Percentiles rank a stretch among this genome's conserved stretches.
Evolutionary conservation across 2,113 vertebrate genomes (phyloP).

Genomic region (Passer domesticus): DNA sequence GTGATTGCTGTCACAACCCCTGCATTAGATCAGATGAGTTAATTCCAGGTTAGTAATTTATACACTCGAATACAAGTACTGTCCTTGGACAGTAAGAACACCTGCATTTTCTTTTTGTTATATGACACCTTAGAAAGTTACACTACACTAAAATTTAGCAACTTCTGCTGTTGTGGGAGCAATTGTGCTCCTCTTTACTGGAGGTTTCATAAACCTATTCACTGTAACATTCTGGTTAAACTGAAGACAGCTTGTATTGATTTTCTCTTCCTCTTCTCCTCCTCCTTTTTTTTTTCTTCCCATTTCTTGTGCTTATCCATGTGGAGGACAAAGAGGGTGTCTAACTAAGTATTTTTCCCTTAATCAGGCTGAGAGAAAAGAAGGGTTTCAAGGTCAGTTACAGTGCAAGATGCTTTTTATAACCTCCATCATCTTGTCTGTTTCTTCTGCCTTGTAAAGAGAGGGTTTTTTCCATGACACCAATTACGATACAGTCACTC

Average conservation of each 20-base stretch:
- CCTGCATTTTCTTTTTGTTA: conserved; percentile 29
- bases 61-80: not conserved
- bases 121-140: conserved; percentile 32
- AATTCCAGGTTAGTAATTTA: conserved; percentile 30
- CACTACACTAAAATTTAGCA: conserved; percentile 45
- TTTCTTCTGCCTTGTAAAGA: conserved; percentile 49
- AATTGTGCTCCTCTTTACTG: conserved; percentile 38
- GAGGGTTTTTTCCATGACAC: not conserved
- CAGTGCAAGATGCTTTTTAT: conserved; percentile 49
- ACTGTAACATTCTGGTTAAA: conserved; percentile 62
- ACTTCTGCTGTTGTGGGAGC: conserved; percentile 51
- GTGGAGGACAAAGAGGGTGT: conserved; percentile 50
- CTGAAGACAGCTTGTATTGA: conserved; percentile 60
- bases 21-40: not conserved
- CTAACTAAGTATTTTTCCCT: conserved; percentile 57
- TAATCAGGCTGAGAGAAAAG: conserved; percentile 56
- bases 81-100: conserved; percentile 1
- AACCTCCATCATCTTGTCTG: conserved; percentile 55
- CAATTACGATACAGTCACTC: conserved; percentile 15
- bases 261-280: conserved; percentile 22
- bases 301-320: conserved; percentile 34
- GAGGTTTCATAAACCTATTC: conserved; percentile 60
- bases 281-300: not conserved
- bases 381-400: conserved; percentile 56
- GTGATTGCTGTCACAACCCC: conserved; percentile 1